phyloP scores from a whole-genome alignment of 2,797 vertebrate genomes.

The Tangara arthus region DNA sequence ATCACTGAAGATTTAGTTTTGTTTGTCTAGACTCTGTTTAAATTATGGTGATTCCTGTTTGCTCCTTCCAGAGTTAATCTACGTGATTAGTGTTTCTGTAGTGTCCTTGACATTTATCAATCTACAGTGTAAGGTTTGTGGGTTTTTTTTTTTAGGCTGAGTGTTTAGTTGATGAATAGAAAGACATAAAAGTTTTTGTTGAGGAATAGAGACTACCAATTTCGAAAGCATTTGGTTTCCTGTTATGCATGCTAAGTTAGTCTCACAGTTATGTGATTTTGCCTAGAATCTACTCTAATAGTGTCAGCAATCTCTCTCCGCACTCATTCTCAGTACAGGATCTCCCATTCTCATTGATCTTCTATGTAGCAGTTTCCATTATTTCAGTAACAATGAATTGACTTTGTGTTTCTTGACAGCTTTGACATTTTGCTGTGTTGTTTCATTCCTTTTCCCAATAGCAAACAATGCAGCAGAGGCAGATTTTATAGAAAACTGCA shows the following conservation, averaged over 20 bases:
- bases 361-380: neutral
- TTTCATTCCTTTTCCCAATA: constrained; percentile 3
- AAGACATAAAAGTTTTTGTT: neutral
- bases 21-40: neutral
- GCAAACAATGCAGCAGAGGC: neutral
- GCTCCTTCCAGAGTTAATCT: neutral
- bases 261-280: neutral
- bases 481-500: constrained; percentile 2
- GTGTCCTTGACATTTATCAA: neutral
- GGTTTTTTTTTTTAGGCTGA: neutral
- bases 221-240: neutral
- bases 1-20: neutral
- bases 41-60: neutral
- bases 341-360: neutral
- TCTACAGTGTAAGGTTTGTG: neutral
- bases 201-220: neutral
- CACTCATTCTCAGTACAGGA: neutral
- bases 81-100: neutral
- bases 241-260: neutral
- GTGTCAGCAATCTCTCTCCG: neutral
- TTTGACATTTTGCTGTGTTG: constrained; percentile 6
- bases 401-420: constrained; percentile 1
- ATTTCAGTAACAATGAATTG: constrained; percentile 19
- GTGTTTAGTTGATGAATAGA: neutral
- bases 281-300: neutral